Evolutionary conservation across 1,140 invertebrate species (phyloP).

Genomic region (Drosophila gunungcola): DNA sequence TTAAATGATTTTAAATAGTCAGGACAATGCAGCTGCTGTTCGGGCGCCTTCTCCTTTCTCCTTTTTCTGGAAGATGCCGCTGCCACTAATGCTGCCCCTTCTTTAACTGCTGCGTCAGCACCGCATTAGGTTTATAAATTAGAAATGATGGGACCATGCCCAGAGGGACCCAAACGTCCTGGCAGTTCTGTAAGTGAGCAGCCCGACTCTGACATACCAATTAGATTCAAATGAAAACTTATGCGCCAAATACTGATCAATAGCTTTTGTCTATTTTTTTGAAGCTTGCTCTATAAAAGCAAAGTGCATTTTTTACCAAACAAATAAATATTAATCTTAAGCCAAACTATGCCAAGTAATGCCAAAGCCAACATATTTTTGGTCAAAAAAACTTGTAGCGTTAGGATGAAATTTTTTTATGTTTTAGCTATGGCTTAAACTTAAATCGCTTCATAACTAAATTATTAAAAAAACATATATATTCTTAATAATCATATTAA

Average conservation of each 20-base stretch:
- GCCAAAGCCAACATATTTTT: too few relatives aligned
- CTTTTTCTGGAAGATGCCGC: constrained; percentile 32
- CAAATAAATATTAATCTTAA: too few relatives aligned
- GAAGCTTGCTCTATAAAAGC: background rate
- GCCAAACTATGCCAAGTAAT: too few relatives aligned
- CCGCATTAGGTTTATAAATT: constrained; percentile 81
- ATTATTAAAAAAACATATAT: too few relatives aligned
- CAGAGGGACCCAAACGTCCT: constrained; percentile 31
- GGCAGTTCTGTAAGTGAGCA: constrained; percentile 6
- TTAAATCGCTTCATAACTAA: too few relatives aligned
- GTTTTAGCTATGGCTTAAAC: too few relatives aligned
- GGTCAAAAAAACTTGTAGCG: too few relatives aligned
- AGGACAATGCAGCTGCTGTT: constrained; percentile 69
- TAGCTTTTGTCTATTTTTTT: background rate
- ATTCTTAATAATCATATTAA: too few relatives aligned
- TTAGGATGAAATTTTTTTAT: too few relatives aligned
- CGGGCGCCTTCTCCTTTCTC: background rate
- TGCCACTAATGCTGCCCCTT: constrained; percentile 6
- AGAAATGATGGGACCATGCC: constrained; percentile 70
- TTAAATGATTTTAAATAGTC: constrained; percentile 83
- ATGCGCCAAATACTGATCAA: constrained; percentile 2
- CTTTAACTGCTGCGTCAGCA: constrained; percentile 55
- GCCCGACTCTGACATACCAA: constrained; percentile 48
- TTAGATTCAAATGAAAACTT: constrained; percentile 34
- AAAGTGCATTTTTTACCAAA: too few relatives aligned